A percentile compares a stretch with the other conserved stretches of the same genome.
These are phyloP conservation scores for Nasonia giraulti DNA, from an alignment of 1,140 invertebrate genomes.

Conservation along the genomic window DNA sequence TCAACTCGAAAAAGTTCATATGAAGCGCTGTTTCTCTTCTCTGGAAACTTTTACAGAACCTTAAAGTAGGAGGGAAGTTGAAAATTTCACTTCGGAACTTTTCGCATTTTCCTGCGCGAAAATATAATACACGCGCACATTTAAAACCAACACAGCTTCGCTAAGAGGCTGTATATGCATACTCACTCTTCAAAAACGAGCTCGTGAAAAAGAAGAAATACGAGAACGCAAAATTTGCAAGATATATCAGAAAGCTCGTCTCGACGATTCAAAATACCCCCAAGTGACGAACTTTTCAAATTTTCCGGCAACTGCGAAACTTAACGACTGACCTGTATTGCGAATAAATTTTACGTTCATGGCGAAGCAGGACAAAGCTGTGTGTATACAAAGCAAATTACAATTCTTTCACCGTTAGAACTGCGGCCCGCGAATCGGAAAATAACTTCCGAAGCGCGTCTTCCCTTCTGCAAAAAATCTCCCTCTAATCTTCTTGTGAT, in stretches of 20 bases:
- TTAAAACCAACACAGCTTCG: background rate
- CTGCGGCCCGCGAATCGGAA: background rate
- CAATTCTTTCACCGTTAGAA: background rate
- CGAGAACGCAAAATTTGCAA: background rate
- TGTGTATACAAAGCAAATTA: background rate
- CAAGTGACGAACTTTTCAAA: background rate
- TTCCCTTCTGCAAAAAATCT: background rate
- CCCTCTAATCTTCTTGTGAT: background rate
- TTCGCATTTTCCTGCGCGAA: conserved; percentile 18
- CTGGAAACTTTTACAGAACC: background rate
- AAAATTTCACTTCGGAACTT: conserved; percentile 36
- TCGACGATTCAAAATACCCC: background rate
- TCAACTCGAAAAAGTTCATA: conserved; percentile 21
- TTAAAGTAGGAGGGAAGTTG: background rate
- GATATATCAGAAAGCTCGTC: background rate
- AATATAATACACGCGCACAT: background rate
- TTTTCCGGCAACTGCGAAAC: background rate
- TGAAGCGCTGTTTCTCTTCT: background rate
- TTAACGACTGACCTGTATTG: conserved; percentile 21
- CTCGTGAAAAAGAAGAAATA: background rate
- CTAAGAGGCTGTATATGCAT: background rate
- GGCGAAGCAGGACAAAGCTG: background rate
- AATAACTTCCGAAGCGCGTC: background rate
- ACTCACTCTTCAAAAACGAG: background rate
- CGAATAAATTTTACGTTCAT: background rate